Base-by-base conservation (phyloP, 2,888 invertebrate species). In the Drosophila putrida region DNA sequence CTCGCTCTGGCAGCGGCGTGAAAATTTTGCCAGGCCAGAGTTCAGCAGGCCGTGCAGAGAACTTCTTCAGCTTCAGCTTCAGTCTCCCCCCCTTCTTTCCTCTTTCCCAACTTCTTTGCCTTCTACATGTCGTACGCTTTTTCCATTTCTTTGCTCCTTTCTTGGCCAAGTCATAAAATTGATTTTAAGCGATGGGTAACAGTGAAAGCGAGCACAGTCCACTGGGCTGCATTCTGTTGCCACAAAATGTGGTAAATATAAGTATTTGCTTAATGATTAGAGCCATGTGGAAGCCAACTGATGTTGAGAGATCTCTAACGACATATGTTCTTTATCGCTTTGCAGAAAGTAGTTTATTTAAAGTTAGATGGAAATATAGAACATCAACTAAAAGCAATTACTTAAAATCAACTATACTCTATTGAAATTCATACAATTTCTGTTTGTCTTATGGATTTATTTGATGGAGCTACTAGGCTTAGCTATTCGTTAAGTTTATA, bases 151-250 rank as follows among this genome's bases (percentile, higher is more conserved):
- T 50, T 11, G 36, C 50, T 63, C 66, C 63, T 71, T 75, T 71
- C 57, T 39, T 63, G 77, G 86, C 57, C 55, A 47, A 84, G 80
- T 82, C 82, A 87, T 87, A 87, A 89, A 83, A 89, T 89, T 87
- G 85, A 89, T 83, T 83, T 89, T 66, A 70, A 62, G 74, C 84
- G 69, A 65, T 85, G 72, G 64, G 44, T 31, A 51, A 54, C 79
- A 89, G 83, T 84, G 83, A 83, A 83, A 83, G 89, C 83, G 72
- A 68, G 49, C 51, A 64, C 60, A 57, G 35, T 31, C 28, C 25
- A 27, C 38, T 51, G 44, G 46, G 25, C 51, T 47, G 11, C 25
- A 43, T n/a, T 31, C 33, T 36, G 33, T n/a, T 10, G 11, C 38
- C 33, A 41, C 50, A 31, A 20, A 10, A 33, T 31, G 36, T 41